Percentiles rank a stretch among this genome's conserved stretches.
Evolutionary conservation across 2,797 vertebrate species (phyloP).

Genomic region (Sciurus vulgaris): DNA sequence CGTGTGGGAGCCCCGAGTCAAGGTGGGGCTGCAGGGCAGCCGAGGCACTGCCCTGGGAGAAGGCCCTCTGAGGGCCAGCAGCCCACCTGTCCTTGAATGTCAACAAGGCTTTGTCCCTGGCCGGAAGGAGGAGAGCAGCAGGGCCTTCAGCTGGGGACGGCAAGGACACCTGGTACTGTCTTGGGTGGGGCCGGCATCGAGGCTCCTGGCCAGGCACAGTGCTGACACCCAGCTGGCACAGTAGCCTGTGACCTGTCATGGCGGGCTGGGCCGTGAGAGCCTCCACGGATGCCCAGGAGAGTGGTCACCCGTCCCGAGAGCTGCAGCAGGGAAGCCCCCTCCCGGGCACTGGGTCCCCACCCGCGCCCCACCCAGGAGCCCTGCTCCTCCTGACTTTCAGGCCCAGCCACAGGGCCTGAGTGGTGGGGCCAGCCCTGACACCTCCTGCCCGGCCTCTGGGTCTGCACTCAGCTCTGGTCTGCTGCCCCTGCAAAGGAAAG

Average conservation of each 20-base stretch:
- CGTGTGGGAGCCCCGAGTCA: not conserved
- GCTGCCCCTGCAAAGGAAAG: not conserved
- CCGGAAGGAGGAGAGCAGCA: rapidly evolving
- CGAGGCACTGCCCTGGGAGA: not conserved
- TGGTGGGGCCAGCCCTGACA: rapidly evolving
- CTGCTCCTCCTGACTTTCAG: rapidly evolving
- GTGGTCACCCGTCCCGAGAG: rapidly evolving
- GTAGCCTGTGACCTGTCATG: rapidly evolving
- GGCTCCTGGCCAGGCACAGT: rapidly evolving
- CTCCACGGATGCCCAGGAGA: rapidly evolving
- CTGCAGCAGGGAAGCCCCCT: not conserved
- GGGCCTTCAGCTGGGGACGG: not conserved
- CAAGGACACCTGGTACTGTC: rapidly evolving
- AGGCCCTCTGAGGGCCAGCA: not conserved
- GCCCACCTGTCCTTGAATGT: not conserved
- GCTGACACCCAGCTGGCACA: no score
- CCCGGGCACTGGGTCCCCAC: rapidly evolving
- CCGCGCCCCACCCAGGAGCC: rapidly evolving
- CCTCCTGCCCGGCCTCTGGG: not conserved
- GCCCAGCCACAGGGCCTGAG: not conserved
- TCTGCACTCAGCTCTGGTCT: not conserved
- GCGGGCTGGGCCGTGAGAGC: rapidly evolving
- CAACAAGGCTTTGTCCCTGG: not conserved
- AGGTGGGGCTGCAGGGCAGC: not conserved
- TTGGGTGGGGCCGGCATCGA: rapidly evolving